Percentiles rank a stretch among this genome's conserved stretches.
Evolutionary conservation across 1,140 invertebrate genomes (phyloP).

Genomic region (Anadara kagoshimensis): DNA sequence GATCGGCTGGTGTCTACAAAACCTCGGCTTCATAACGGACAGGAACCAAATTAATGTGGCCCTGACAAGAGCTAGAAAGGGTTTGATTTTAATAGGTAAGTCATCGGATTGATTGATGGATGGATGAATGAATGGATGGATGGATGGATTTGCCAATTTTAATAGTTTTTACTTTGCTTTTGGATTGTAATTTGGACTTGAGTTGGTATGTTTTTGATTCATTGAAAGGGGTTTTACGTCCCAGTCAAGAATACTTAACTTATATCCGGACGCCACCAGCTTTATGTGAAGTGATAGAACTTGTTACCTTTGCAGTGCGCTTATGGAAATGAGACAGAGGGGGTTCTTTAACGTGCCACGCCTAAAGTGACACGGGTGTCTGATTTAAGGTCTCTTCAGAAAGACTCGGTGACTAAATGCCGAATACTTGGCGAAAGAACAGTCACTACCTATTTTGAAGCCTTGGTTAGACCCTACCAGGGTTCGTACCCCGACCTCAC

Average conservation of each 20-base stretch:
- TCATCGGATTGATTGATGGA: background rate
- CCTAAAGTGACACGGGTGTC: no score
- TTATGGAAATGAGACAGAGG: background rate
- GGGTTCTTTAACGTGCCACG: background rate
- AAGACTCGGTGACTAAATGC: no score
- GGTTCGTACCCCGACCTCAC: no score
- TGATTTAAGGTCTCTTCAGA: no score
- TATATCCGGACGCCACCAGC: background rate
- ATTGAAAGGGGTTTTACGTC: background rate
- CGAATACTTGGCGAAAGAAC: no score
- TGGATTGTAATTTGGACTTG: background rate
- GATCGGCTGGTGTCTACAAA: constrained; percentile 52
- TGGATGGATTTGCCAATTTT: no score
- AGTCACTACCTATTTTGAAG: no score
- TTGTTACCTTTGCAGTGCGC: background rate
- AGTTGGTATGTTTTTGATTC: background rate
- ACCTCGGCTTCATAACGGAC: constrained; percentile 68
- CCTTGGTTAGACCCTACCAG: no score
- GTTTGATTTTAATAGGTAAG: constrained; percentile 68
- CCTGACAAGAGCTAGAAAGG: constrained; percentile 62
- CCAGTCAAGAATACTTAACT: background rate
- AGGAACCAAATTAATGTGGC: constrained; percentile 66
- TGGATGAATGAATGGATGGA: no score
- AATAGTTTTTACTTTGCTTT: no score
- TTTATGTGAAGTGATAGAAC: background rate